Base-by-base conservation (phyloP, 2,797 vertebrate genomes). In the Labroides dimidiatus region DNA sequence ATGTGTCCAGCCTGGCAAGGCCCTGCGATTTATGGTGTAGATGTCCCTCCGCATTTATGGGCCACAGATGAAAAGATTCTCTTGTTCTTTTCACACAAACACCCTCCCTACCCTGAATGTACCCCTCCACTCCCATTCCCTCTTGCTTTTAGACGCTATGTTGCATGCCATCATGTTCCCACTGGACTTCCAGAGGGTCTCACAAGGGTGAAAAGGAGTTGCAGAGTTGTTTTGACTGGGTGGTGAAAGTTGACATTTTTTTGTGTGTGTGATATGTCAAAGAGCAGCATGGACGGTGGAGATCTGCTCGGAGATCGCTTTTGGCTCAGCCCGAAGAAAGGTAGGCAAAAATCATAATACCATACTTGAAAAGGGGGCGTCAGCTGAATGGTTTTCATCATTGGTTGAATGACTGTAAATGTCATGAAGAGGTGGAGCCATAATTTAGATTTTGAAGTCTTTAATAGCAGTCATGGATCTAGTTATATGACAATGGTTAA, bases 291-390 rank as follows among this genome's bases (percentile, higher is more conserved):
- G 80, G 89, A 90, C 55, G 63, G 65, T 52, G 93, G 91, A 11
- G 94, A 95, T 87, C 75, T 79, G 10, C 81, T 95, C 33, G 94
- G 94, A 54, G 94, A 95, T 78, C 93, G 93, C 5, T 95, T 95
- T 85, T 95, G 94, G 94, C 90, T 92, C 48, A 94, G 93, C 77
- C 91, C 85, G 4, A 94, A 85, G 76, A 95, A 94, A 95, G 93
- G 94, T 95, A 90, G 78, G 94, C 20, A 21, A 47, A 11, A 39
- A 8, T 12, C 36, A 4, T 65, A 23, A 45, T 19, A 2, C 16
- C 48, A 15, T 30, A 3, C 16, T n/a, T 30, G 6, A 42, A 53
- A 37, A 52, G 30, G 42, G 21, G 3, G 9, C 50, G 41, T 20
- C 4, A 39, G 41, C n/a, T 12, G 15, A 42, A 36, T 23, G 27